A percentile compares a stretch with the other conserved stretches of the same genome.
phyloP scores from a whole-genome alignment of 2,888 invertebrate genomes.

The Cephonodes hylas region DNA sequence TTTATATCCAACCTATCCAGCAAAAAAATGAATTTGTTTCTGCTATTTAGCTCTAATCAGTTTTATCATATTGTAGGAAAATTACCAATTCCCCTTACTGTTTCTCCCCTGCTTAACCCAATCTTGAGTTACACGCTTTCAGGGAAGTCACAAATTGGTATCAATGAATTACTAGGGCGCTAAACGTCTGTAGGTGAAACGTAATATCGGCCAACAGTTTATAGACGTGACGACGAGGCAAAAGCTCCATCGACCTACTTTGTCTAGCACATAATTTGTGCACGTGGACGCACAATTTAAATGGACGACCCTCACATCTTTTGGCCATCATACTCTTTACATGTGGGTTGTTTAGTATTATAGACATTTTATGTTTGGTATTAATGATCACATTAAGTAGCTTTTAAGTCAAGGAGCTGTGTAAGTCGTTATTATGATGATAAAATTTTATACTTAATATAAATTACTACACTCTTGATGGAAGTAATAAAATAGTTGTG shows the following conservation, averaged over 20 bases:
- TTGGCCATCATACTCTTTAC: neutral
- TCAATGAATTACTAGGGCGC: constrained; percentile 14
- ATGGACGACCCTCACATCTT: neutral
- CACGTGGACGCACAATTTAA: neutral
- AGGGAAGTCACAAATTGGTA: constrained; percentile 23
- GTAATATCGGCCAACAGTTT: constrained; percentile 16
- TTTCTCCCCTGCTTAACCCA: neutral
- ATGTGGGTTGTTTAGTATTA: neutral
- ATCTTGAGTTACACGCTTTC: neutral
- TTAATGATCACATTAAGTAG: too few species aligned
- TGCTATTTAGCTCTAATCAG: too few species aligned
- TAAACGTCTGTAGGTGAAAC: constrained; percentile 15
- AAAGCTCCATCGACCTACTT: neutral
- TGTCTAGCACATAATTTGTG: neutral
- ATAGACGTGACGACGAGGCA: neutral
- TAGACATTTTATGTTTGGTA: neutral
- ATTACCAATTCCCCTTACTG: neutral
- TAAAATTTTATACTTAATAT: too few species aligned
- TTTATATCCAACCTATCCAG: too few species aligned
- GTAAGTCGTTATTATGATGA: too few species aligned
- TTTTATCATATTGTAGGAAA: neutral
- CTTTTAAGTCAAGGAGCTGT: too few species aligned
- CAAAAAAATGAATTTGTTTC: too few species aligned
- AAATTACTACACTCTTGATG: too few species aligned
- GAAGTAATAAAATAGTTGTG: too few species aligned